These are phyloP conservation scores for Phataginus tricuspis DNA, from an alignment of 2,797 vertebrate genomes.

Conservation along the genomic window DNA sequence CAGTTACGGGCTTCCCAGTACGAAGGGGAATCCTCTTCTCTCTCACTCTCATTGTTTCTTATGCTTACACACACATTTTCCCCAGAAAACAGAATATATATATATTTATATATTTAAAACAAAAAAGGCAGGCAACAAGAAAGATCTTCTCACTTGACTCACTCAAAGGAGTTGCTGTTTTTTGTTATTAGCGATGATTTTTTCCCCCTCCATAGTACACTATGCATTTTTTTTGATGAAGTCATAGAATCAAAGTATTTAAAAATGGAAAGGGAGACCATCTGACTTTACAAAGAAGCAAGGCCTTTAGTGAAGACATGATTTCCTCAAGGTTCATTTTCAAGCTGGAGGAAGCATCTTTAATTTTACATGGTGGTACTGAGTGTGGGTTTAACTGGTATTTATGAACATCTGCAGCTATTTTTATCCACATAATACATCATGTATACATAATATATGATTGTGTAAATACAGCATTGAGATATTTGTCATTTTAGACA, in stretches of 20 bases:
- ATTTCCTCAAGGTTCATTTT: background rate
- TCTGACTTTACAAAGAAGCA: slow-evolving; percentile 42
- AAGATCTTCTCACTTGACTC: background rate
- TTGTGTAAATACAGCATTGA: background rate
- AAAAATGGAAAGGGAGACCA: background rate
- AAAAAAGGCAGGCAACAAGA: background rate
- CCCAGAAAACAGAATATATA: background rate
- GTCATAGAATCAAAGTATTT: background rate
- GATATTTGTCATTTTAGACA: background rate
- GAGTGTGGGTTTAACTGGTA: background rate
- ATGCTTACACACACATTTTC: background rate
- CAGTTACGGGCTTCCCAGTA: background rate
- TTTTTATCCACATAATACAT: background rate
- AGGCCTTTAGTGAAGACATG: background rate
- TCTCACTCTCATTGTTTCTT: background rate
- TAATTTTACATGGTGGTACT: background rate
- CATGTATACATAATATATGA: background rate
- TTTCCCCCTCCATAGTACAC: background rate
- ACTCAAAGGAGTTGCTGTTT: background rate
- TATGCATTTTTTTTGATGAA: background rate
- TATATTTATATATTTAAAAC: background rate
- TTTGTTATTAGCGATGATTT: background rate
- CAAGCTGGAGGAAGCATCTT: background rate
- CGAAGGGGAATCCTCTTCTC: background rate
- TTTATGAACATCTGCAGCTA: background rate